A percentile compares a stretch with the other conserved stretches of the same genome.
These are phyloP conservation scores for Sipha maydis DNA, from an alignment of 2,888 invertebrate genomes.

Conservation along the genomic window DNA sequence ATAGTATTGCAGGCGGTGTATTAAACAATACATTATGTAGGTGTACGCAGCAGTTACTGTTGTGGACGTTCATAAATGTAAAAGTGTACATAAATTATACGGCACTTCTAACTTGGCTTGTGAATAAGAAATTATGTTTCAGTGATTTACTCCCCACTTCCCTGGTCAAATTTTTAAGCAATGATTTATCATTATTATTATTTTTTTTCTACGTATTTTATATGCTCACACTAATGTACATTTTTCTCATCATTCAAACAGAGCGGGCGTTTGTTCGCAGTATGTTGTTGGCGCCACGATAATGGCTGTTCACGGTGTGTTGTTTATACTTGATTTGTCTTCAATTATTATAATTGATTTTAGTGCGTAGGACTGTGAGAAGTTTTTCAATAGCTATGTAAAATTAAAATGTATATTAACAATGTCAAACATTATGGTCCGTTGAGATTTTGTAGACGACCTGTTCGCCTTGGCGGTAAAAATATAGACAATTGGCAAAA, in stretches of 20 bases:
- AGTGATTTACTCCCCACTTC: neutral
- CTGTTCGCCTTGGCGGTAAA: conserved; percentile 1
- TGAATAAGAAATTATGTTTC: neutral
- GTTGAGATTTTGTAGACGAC: neutral
- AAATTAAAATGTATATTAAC: neutral
- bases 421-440: neutral
- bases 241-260: conserved; percentile 24
- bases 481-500: neutral
- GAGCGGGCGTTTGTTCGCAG: conserved; percentile 9
- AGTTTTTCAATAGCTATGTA: neutral
- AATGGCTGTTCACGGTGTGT: conserved; percentile 3
- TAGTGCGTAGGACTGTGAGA: conserved; percentile 44
- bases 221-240: conserved; percentile 15
- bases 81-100: neutral
- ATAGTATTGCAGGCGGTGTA: no score
- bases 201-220: neutral
- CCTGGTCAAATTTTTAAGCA: neutral
- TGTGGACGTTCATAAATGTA: no score
- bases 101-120: neutral
- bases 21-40: no score
- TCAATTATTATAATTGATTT: conserved; percentile 36
- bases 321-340: conserved; percentile 12
- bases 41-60: no score
- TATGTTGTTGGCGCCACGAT: conserved; percentile 46
- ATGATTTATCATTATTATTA: neutral